phyloP scores from a whole-genome alignment of 2,797 vertebrate genomes.

The Sebastolobus alascanus region DNA sequence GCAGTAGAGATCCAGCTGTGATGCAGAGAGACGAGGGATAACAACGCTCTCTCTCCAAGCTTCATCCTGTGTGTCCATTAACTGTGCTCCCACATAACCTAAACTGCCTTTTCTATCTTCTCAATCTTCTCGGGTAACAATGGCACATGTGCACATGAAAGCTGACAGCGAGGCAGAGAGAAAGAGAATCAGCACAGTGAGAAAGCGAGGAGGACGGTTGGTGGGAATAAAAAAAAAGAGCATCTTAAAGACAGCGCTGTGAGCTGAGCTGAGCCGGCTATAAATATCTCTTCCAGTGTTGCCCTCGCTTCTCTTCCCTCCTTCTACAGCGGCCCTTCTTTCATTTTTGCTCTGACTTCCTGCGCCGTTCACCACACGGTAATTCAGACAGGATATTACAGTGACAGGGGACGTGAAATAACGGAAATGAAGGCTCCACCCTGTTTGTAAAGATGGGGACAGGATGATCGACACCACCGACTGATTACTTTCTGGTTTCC shows the following conservation, averaged over 20 bases:
- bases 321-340: slow-evolving; percentile 23
- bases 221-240: slow-evolving; percentile 32
- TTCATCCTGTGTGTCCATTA: slow-evolving; percentile 10
- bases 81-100: slow-evolving; percentile 15
- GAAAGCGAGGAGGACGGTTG: slow-evolving; percentile 36
- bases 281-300: slow-evolving; percentile 71
- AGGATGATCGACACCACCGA: slow-evolving; percentile 21
- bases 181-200: slow-evolving; percentile 20
- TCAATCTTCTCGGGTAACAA: slow-evolving; percentile 26
- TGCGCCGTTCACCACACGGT: slow-evolving; percentile 27
- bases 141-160: slow-evolving; percentile 31
- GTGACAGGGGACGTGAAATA: slow-evolving; percentile 26
- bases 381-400: slow-evolving; percentile 66
- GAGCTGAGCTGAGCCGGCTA: slow-evolving; percentile 65
- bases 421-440: slow-evolving; percentile 52
- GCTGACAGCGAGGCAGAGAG: slow-evolving; percentile 20
- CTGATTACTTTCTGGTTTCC: slow-evolving; percentile 56
- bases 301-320: slow-evolving; percentile 37
- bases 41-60: neutral
- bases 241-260: slow-evolving; percentile 50
- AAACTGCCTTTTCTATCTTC: slow-evolving; percentile 2
- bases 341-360: slow-evolving; percentile 31
- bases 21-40: neutral
- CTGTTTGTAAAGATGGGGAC: slow-evolving; percentile 30
- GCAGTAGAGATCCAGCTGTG: neutral